Base-by-base conservation (phyloP, 2,797 vertebrate species). In the Okamejei kenojei region DNA sequence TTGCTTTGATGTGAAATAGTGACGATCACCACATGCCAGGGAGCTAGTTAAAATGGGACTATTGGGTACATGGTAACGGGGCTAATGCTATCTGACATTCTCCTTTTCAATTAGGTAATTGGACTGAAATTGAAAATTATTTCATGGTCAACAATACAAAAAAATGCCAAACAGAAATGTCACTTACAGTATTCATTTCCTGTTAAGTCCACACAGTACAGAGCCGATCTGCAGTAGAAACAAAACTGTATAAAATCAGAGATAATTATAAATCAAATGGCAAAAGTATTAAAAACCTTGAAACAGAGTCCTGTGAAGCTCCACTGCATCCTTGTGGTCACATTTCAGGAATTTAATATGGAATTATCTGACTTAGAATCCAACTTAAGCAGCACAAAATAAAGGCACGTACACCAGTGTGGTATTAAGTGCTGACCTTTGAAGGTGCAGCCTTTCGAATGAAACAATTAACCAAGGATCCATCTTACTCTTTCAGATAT, bases 161-260 rank as follows among this genome's bases (percentile, higher is more conserved):
- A 73, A 90, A 38, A 8, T 68, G 35, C 35, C 15, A 23, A 71
- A 23, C 68, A 15, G 19, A 73, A 73, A 0, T 9, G 32, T 17
- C 1, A 94, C 98, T 97, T 96, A 99, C 99, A 98, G 90, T 98
- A 99, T 95, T 97, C 96, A 0, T 97, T 98, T 0, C 97, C 96
- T 0, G 95, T 98, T 93, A 99, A 97, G 95, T 99, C 97, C 96
- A 99, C 97, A 0, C 98, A 98, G 96, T 98, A 99, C 63, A 99
- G 95, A 0, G 97, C 97, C 0, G 99, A 99, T 95, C 98, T 99
- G 95, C 61, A 15, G 61, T 63, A 61, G 82, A 86, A 86, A 86
- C 61, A 86, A n/a, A 86, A 63, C 11, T n/a, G 26, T 5, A 63
- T 61, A 4, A 86, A 29, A 26, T 29, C 26, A 15, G 26, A 61